These are phyloP conservation scores for Apocheima hispidaria DNA, from an alignment of 2,888 invertebrate species.

Conservation along the genomic window DNA sequence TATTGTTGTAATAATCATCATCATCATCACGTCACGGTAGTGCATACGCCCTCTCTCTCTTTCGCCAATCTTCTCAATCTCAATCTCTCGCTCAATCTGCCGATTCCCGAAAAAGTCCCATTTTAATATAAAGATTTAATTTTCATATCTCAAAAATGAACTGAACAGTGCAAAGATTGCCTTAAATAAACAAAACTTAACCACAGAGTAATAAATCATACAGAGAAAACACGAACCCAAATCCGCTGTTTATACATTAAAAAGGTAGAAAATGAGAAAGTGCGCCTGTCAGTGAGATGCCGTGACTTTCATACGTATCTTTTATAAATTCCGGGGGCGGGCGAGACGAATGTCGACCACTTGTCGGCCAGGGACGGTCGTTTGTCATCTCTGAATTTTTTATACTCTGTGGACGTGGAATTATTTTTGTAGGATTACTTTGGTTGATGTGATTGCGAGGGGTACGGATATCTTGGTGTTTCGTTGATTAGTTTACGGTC, in stretches of 20 bases:
- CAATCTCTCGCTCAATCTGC: no score
- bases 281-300: slow-evolving; percentile 52
- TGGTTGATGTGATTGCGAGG: slow-evolving; percentile 25
- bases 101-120: no score
- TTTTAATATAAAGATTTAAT: not conserved
- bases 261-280: slow-evolving; percentile 57
- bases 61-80: no score
- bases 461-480: slow-evolving; percentile 8
- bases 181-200: slow-evolving; percentile 20
- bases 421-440: slow-evolving; percentile 45
- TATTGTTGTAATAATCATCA: no score
- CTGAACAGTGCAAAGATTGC: slow-evolving; percentile 12
- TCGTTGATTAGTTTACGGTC: not conserved
- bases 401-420: slow-evolving; percentile 57
- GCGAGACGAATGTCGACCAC: slow-evolving; percentile 66
- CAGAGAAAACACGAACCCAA: slow-evolving; percentile 49
- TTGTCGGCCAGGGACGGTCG: slow-evolving; percentile 59
- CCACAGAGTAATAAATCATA: slow-evolving; percentile 39
- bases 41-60: no score
- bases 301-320: slow-evolving; percentile 63
- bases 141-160: not conserved
- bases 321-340: slow-evolving; percentile 60
- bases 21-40: no score
- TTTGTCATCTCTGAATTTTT: slow-evolving; percentile 74
- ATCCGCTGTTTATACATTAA: slow-evolving; percentile 44